phyloP scores from a whole-genome alignment of 2,888 invertebrate genomes.

The Polydrusus cervinus region DNA sequence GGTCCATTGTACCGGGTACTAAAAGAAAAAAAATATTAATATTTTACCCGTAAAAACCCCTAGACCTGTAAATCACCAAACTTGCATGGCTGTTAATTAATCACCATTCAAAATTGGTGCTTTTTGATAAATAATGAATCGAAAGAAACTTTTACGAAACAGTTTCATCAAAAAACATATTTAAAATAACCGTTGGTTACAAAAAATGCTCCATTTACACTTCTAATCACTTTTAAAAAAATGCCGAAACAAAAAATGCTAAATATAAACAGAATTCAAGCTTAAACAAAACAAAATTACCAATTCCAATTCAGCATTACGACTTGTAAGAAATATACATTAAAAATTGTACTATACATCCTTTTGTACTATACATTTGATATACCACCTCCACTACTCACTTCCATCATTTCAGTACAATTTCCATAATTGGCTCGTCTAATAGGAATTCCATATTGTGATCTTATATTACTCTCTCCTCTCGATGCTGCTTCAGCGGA shows the following conservation, averaged over 20 bases:
- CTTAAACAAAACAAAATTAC: conserved; percentile 35
- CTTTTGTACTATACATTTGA: conserved; percentile 54
- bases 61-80: too few species aligned
- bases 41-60: too few species aligned
- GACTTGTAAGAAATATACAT: conserved; percentile 47
- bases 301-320: conserved; percentile 47
- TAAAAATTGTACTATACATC: conserved; percentile 52
- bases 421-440: conserved; percentile 33
- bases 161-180: too few species aligned
- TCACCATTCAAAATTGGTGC: too few species aligned
- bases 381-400: conserved; percentile 60
- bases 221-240: conserved; percentile 6
- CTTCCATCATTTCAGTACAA: conserved; percentile 67
- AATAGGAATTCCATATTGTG: conserved; percentile 46
- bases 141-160: too few species aligned
- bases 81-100: too few species aligned
- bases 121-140: too few species aligned
- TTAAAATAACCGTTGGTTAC: too few species aligned
- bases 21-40: too few species aligned
- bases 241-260: not conserved
- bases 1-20: too few species aligned
- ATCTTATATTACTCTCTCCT: conserved; percentile 26
- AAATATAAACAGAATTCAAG: not conserved
- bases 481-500: conserved; percentile 22
- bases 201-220: too few species aligned